A percentile compares a stretch with the other conserved stretches of the same genome.
These are phyloP conservation scores for Xiphophorus birchmanni DNA, from an alignment of 2,797 vertebrate species.

Conservation along the genomic window DNA sequence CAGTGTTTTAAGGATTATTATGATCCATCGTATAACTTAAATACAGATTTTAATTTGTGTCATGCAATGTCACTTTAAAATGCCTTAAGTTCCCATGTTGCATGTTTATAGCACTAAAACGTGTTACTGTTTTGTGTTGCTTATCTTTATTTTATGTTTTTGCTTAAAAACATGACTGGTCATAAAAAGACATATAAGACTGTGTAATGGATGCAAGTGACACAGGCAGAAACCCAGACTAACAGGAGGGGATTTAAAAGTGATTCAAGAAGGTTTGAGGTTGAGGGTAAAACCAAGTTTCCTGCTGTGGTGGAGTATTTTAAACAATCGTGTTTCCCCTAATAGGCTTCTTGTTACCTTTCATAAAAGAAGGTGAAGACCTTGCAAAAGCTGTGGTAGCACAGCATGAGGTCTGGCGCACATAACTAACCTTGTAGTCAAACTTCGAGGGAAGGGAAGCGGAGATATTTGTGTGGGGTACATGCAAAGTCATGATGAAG, in stretches of 20 bases:
- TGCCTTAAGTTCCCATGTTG: neutral
- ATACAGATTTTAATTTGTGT: neutral
- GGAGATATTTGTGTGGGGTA: neutral
- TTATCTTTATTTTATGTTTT: neutral
- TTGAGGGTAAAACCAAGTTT: constrained; percentile 21
- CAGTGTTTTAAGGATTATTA: neutral
- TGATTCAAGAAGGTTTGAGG: neutral
- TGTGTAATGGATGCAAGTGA: neutral
- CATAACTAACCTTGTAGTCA: neutral
- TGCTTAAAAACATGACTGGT: neutral
- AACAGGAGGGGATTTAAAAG: neutral
- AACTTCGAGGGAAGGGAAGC: neutral
- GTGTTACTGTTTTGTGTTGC: neutral
- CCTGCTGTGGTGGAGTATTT: constrained; percentile 10
- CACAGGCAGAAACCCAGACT: neutral
- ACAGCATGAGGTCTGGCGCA: constrained; percentile 56
- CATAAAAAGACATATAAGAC: neutral
- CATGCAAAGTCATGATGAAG: neutral
- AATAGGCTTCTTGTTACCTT: constrained; percentile 65
- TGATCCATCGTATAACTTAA: neutral
- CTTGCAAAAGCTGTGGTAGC: constrained; percentile 80
- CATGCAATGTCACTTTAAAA: neutral
- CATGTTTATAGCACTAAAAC: neutral
- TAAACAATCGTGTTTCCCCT: neutral
- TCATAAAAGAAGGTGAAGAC: constrained; percentile 73